phyloP scores from a whole-genome alignment of 2,888 invertebrate species.

The Zygaena filipendulae region DNA sequence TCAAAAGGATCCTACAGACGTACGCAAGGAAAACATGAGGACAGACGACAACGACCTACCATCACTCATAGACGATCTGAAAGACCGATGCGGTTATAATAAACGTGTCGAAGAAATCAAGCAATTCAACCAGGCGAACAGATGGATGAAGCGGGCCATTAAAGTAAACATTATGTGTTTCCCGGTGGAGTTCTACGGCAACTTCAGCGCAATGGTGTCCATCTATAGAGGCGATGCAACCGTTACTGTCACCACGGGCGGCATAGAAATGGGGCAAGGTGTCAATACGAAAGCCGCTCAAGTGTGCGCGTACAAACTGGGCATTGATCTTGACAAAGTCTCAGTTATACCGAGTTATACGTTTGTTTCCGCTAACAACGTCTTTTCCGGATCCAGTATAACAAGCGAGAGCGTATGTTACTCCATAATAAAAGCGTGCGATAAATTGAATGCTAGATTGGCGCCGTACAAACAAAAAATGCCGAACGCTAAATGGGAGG shows the following conservation, averaged over 20 bases:
- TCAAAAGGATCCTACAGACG: slow-evolving; percentile 68
- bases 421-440: slow-evolving; percentile 70
- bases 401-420: slow-evolving; percentile 72
- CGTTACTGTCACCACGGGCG: slow-evolving; percentile 76
- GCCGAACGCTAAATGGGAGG: slow-evolving; percentile 66
- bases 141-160: slow-evolving; percentile 81
- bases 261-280: slow-evolving; percentile 83
- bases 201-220: slow-evolving; percentile 69
- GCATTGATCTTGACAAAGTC: slow-evolving; percentile 72
- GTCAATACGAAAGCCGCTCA: slow-evolving; percentile 83
- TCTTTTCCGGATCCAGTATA: slow-evolving; percentile 73
- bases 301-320: slow-evolving; percentile 78
- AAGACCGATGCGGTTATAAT: slow-evolving; percentile 52
- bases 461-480: slow-evolving; percentile 59
- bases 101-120: slow-evolving; percentile 54
- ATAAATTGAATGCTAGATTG: slow-evolving; percentile 64
- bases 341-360: slow-evolving; percentile 70
- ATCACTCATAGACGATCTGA: slow-evolving; percentile 61
- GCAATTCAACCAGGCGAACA: slow-evolving; percentile 72
- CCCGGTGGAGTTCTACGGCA: slow-evolving; percentile 63
- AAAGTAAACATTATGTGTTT: slow-evolving; percentile 74
- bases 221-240: slow-evolving; percentile 77
- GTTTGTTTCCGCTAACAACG: slow-evolving; percentile 70
- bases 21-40: slow-evolving; percentile 68
- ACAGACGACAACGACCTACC: slow-evolving; percentile 47